Evolutionary conservation across 2,888 invertebrate genomes (phyloP), one percentile per base, ranked within the genome.

Genomic region (Microctonus aethiopoides): DNA sequence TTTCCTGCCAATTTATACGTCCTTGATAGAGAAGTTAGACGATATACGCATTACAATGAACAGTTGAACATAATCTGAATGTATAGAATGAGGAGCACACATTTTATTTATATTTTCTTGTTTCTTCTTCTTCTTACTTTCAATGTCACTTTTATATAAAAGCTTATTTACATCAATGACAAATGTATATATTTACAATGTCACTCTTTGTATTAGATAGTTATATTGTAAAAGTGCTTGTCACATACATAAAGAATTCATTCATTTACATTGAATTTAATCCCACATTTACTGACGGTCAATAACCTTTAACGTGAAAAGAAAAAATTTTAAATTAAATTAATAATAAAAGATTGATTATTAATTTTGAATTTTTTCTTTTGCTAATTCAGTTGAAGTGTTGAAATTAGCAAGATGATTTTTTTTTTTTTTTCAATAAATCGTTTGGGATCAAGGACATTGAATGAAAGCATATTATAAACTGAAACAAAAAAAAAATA

Each of bases 391-490:
- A n/a, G n/a, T n/a, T n/a, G n/a, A n/a, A n/a, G n/a, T n/a, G n/a
- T n/a, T n/a, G n/a, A n/a, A n/a, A n/a, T n/a, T n/a, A n/a, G n/a
- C 4, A 13, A n/a, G n/a, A 39, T 39, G 11, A 39, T 39, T 39
- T n/a, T 13, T 1, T 32, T 39, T 39, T n/a, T 13, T 1, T 32
- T 26, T 16, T 29, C 9, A n/a, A n/a, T n/a, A 29, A 29, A 7
- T 5, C 29, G 29, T 59, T 20, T 34, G 59, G 16, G n/a, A n/a
- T 22, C 34, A 59, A 59, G 59, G 13, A 59, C 29, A 20, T 59
- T 59, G 34, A 32, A 34, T 59, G 34, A 10, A 34, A 59, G 7
- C 34, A 59, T 11, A 34, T 59, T n/a, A 59, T 59, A 34, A 59
- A 16, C 59, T 59, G 34, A 4, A 11, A 59, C 6, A 34, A 34